Base-by-base conservation (phyloP, 1,140 invertebrate species). In the Oedothorax gibbosus region DNA sequence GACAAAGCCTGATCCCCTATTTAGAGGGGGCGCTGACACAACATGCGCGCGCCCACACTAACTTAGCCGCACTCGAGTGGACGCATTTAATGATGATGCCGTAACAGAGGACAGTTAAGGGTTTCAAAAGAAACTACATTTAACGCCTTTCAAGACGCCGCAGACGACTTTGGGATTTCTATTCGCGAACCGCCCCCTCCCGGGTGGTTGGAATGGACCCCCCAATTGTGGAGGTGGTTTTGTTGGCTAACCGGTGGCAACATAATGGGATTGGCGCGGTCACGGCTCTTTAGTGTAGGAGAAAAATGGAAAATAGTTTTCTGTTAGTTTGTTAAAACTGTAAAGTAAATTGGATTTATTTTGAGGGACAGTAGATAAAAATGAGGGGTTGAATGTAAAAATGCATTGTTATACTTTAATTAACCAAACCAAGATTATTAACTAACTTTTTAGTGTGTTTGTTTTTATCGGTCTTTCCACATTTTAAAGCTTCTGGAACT, bases 161-260 rank as follows among this genome's bases (percentile, higher is more conserved):
- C 53, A 64, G 21, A 60, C 57, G 35, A 64, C 60, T 77, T 64
- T 66, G 65, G 49, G 35, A 20, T n/a, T 77, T 49, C 21, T 9
- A 65, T 77, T 65, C 14, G 62, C 6, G 49, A 64, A 15, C 11
- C 6, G 7, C n/a, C 60, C 73, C 73, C 56, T 54, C 57, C 20
- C 7, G 75, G 18, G 75, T 50, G 50, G 10, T 77, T 64, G 75
- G 75, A 77, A 77, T 77, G 75, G 73, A 65, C 75, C 75, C 75
- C 73, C 75, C 56, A 64, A 77, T 77, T 77, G 75, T 64, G 75
- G 75, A 77, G 75, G 75, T 77, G 75, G 75, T 77, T 77, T 21
- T 6, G 49, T 77, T 77, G 65, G 75, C 65, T 77, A 77, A 77
- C 75, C 75, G 60, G 18, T 18, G 15, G 21, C 54, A 65, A 65